Evolutionary conservation across 2,888 invertebrate genomes (phyloP), one percentile per base, ranked within the genome.

Genomic region (Uloborus plumipes): DNA sequence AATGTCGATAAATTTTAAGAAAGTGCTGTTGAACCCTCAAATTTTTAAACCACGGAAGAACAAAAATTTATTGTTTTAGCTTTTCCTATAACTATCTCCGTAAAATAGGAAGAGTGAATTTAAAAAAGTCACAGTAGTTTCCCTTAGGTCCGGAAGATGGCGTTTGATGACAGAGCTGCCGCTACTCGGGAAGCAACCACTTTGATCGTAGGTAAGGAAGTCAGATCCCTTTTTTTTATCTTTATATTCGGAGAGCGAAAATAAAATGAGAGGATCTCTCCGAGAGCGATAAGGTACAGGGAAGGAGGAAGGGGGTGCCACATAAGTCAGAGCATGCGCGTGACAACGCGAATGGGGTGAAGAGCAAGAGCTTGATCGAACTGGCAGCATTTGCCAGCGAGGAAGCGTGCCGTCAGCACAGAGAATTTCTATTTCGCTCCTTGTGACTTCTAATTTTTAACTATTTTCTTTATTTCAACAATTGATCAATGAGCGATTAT

Each of bases 291-390:
- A 39, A 11, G 39, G 39, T 39, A 39, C 39, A 9, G 58, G 67
- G 22, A 66, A 59, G 67, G 65, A 71, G 78, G 70, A 69, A 59
- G 18, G 59, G 65, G 61, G 64, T 49, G 59, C 53, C 7, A 61
- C 78, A 65, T 58, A 61, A 39, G 67, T 81, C 70, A 18, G 80
- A 70, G 74, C 74, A 81, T 74, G 80, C 73, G 80, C 64, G 39
- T 15, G 20, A n/a, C 50, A 22, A 47, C 64, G 65, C 64, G 71
- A 39, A 76, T 20, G 31, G 18, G 22, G 49, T 22, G 50, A 65
- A 39, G 65, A 65, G 65, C n/a, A 18, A 39, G 64, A 69, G 20
- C n/a, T 22, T 20, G 49, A 47, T 14, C 47, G 47, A 47, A 2
- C 49, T 64, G 47, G 39, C 39, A 39, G 39, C 39, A 39, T 9